A percentile compares a stretch with the other conserved stretches of the same genome.
These are phyloP conservation scores for Hoplodrina blanda DNA, from an alignment of 2,888 invertebrate species.

Conservation along the genomic window DNA sequence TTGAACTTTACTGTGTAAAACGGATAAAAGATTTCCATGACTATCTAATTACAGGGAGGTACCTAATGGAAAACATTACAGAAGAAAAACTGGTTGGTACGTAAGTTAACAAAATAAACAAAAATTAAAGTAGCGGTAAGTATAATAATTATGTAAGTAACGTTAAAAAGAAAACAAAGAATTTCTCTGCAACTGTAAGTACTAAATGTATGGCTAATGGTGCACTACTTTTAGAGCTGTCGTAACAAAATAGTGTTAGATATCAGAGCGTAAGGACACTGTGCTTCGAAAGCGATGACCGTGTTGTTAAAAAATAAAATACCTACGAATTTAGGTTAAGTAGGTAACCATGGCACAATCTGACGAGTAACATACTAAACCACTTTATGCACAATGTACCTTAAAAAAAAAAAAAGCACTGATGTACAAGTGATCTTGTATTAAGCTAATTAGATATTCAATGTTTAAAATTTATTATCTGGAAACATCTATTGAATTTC, in stretches of 20 bases:
- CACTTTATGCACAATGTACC: conserved; percentile 11
- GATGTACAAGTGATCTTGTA: neutral
- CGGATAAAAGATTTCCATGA: too few species aligned
- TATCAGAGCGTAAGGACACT: conserved; percentile 1
- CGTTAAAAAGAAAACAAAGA: neutral
- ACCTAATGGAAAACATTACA: too few species aligned
- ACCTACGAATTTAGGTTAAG: neutral
- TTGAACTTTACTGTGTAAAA: too few species aligned
- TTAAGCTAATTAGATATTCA: conserved; percentile 13
- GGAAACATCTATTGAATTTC: conserved; percentile 3
- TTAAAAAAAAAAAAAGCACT: too few species aligned
- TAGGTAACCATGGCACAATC: conserved; percentile 1
- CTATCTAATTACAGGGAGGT: too few species aligned
- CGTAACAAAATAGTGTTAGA: conserved; percentile 10
- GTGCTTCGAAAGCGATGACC: conserved; percentile 3
- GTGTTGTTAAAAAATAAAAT: conserved; percentile 22
- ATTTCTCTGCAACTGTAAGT: neutral
- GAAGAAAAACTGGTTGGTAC: too few species aligned
- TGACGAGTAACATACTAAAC: conserved; percentile 14
- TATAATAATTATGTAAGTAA: too few species aligned
- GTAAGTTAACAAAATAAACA: too few species aligned
- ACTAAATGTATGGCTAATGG: conserved; percentile 7
- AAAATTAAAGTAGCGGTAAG: neutral
- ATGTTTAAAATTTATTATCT: conserved; percentile 5
- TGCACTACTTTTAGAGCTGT: conserved; percentile 4